Evolutionary conservation across 2,797 vertebrate species (phyloP).

Genomic region (Fistularia tabacaria): DNA sequence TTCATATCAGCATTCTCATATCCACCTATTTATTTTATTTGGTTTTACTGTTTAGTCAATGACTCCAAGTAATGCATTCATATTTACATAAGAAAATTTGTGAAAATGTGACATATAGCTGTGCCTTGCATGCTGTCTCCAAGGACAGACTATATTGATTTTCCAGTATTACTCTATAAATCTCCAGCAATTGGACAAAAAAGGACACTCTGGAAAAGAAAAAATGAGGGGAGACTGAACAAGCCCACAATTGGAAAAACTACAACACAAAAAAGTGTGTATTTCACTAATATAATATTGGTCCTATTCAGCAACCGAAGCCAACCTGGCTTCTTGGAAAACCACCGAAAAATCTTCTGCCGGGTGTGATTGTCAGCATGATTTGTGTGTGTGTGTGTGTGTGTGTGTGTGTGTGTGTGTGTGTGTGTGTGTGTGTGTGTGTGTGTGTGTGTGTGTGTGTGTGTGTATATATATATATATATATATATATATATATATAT

Average conservation of each 20-base stretch:
- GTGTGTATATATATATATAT: too few relatives aligned
- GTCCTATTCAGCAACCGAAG: too few relatives aligned
- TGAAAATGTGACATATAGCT: conserved; percentile 12
- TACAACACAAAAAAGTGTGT: conserved; percentile 6
- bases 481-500: too few relatives aligned
- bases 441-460: background rate
- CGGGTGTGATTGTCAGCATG: too few relatives aligned
- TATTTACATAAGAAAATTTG: conserved; percentile 21
- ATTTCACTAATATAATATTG: too few relatives aligned
- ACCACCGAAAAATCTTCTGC: too few relatives aligned
- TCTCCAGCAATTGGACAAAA: conserved; percentile 31
- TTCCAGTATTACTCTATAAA: conserved; percentile 35
- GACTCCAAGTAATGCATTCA: conserved; percentile 1
- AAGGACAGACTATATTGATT: conserved; percentile 38
- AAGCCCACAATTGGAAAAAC: conserved; percentile 25
- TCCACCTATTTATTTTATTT: too few relatives aligned
- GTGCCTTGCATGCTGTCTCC: conserved; percentile 6
- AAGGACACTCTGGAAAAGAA: background rate
- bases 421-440: background rate
- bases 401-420: too few relatives aligned
- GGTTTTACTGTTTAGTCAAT: too few relatives aligned
- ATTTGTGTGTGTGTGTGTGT: background rate
- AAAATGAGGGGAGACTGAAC: conserved; percentile 19
- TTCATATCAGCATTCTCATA: too few relatives aligned
- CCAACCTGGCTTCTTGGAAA: too few relatives aligned